Evolutionary conservation across 2,797 vertebrate species (phyloP).

Genomic region (Mergus octosetaceus): DNA sequence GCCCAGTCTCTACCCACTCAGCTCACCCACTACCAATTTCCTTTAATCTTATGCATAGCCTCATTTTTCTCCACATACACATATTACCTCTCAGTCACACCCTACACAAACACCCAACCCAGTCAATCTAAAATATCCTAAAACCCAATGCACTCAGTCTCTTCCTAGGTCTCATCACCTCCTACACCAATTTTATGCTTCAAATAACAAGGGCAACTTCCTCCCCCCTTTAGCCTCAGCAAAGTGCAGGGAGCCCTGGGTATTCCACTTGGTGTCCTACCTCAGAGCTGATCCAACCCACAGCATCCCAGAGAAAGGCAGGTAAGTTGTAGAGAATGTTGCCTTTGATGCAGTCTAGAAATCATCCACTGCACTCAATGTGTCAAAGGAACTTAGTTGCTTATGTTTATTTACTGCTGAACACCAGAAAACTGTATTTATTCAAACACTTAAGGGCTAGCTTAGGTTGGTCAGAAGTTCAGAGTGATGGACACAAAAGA

Average conservation of each 20-base stretch:
- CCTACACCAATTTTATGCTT: not conserved
- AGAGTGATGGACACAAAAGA: not conserved
- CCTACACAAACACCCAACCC: not conserved
- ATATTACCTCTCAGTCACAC: not conserved
- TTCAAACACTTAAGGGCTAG: not conserved
- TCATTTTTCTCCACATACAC: not conserved
- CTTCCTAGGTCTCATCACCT: not conserved
- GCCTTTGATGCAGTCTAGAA: not conserved
- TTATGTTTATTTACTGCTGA: not conserved
- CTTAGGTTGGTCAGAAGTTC: not conserved
- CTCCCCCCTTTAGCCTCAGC: not conserved
- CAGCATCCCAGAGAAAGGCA: not conserved
- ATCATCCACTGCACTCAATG: not conserved
- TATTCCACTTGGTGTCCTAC: not conserved
- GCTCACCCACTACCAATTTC: not conserved
- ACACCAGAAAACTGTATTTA: not conserved
- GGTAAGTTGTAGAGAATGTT: not conserved
- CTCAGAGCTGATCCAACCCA: not conserved
- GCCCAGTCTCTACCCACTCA: not conserved
- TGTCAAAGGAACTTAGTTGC: not conserved
- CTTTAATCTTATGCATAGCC: not conserved
- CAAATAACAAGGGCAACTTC: not conserved
- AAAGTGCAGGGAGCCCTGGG: not conserved
- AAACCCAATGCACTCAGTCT: not conserved
- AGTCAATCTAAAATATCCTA: not conserved